A percentile compares a stretch with the other conserved stretches of the same genome.
These are phyloP conservation scores for Oryzaephilus surinamensis DNA, from an alignment of 1,140 invertebrate species.

Conservation along the genomic window DNA sequence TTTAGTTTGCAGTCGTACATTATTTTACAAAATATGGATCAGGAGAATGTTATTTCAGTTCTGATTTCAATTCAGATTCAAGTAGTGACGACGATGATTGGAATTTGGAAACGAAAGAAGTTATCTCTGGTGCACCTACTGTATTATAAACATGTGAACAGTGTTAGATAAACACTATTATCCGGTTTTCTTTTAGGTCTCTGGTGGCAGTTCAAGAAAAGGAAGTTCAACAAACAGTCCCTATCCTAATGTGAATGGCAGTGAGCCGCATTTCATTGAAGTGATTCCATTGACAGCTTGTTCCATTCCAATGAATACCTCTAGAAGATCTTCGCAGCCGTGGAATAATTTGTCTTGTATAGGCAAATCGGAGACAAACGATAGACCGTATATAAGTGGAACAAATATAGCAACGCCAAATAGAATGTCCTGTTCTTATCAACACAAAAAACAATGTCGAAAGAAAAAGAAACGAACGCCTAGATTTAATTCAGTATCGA, in stretches of 20 bases:
- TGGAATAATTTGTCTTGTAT: slow-evolving; percentile 24
- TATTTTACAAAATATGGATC: slow-evolving; percentile 85
- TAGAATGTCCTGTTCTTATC: too few relatives aligned
- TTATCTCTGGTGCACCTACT: not conserved
- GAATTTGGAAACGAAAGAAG: slow-evolving; percentile 6
- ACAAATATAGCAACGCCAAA: slow-evolving; percentile 1
- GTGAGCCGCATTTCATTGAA: slow-evolving; percentile 32
- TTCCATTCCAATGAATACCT: slow-evolving; percentile 25
- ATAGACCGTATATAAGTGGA: slow-evolving; percentile 6
- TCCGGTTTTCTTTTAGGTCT: not conserved
- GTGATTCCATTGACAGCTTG: slow-evolving; percentile 42
- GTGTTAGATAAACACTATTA: not conserved
- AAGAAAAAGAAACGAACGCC: slow-evolving; percentile 46
- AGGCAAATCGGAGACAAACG: slow-evolving; percentile 10
- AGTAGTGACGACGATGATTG: slow-evolving; percentile 46
- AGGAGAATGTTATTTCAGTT: slow-evolving; percentile 70
- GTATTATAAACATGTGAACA: not conserved
- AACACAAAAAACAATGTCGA: slow-evolving; percentile 32
- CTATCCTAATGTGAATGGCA: too few relatives aligned
- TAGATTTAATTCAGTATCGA: slow-evolving; percentile 66
- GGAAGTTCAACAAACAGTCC: not conserved
- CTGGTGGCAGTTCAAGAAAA: not conserved
- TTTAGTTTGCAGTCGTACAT: slow-evolving; percentile 73
- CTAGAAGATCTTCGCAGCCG: slow-evolving; percentile 13
- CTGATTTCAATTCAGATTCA: slow-evolving; percentile 49